Evolutionary conservation across 2,797 vertebrate species (phyloP), one percentile per base, ranked within the genome.

Genomic region (Myotis vivesi): DNA sequence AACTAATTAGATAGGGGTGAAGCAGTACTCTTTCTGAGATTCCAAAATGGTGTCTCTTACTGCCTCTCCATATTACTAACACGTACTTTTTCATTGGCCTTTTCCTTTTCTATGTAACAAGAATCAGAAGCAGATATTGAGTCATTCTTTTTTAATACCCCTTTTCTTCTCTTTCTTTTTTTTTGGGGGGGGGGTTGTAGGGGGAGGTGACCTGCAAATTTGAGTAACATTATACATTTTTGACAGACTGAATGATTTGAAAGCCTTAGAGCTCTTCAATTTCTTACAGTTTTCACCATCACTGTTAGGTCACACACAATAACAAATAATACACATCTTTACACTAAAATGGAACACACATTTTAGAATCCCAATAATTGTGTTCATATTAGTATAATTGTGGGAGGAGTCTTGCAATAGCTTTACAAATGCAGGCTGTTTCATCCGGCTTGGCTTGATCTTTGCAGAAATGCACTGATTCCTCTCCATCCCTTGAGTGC

Each of bases 331-430:
- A 95, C 69, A 96, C 71, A 86, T 95, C 85, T 89, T 83, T 96
- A 95, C 86, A 97, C 85, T 95, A 69, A 84, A 95, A 94, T 75
- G 89, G 94, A 97, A 98, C 22, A 98, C 97, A 97, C 93, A 97
- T 95, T 97, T 98, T 98, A 94, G 97, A 96, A 97, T 97, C 96
- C 95, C 95, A 94, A 95, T 93, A 97, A 96, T 76, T 97, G 93
- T 96, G 93, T 97, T 96, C 81, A 25, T 95, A 94, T 97, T 87
- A 95, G 95, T 97, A 95, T 93, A 97, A 96, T 81, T 94, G 91
- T 88, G 96, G 94, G 95, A 97, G 92, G 85, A 93, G 28, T 75
- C 95, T 94, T 94, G 72, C 89, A 96, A 94, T 66, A 96, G 94
- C 89, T 97, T 82, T 96, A 95, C 84, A 98, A 97, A 97, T 75